A percentile compares a stretch with the other conserved stretches of the same genome.
These are phyloP conservation scores for Balanococcus diminutus DNA, from an alignment of 2,888 invertebrate species.

Conservation along the genomic window DNA sequence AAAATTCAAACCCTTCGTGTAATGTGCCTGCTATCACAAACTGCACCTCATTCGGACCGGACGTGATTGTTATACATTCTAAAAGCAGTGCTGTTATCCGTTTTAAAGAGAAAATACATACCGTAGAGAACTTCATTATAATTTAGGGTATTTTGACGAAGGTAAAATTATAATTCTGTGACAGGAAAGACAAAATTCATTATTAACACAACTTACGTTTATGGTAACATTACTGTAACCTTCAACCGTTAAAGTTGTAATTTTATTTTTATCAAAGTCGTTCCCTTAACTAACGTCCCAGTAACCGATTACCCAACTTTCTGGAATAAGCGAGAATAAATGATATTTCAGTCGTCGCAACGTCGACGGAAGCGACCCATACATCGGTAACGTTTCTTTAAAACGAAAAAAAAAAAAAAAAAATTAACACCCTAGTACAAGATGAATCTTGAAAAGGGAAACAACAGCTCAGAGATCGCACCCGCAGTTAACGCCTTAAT, in stretches of 20 bases:
- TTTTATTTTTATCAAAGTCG: constrained; percentile 29
- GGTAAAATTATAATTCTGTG: constrained; percentile 37
- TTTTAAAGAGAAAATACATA: constrained; percentile 28
- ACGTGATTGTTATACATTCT: constrained; percentile 39
- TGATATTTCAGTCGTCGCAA: background rate
- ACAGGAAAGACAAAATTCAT: constrained; percentile 43
- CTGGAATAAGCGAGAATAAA: background rate
- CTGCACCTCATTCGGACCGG: constrained; percentile 39
- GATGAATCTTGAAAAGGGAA: background rate
- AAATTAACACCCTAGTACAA: background rate
- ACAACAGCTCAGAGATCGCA: background rate
- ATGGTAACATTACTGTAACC: constrained; percentile 10
- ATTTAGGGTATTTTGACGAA: constrained; percentile 42
- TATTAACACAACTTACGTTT: constrained; percentile 26
- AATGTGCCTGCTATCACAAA: constrained; percentile 38
- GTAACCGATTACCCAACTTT: background rate
- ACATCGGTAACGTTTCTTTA: background rate
- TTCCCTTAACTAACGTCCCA: background rate
- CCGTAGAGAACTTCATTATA: constrained; percentile 23
- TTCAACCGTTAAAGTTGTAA: constrained; percentile 25
- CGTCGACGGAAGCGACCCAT: background rate
- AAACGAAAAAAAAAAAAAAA: background rate
- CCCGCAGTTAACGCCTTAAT: background rate
- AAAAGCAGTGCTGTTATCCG: constrained; percentile 24
- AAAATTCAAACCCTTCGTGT: constrained; percentile 43